Evolutionary conservation across 2,797 vertebrate genomes (phyloP).

Genomic region (Craterocephalus amniculus): DNA sequence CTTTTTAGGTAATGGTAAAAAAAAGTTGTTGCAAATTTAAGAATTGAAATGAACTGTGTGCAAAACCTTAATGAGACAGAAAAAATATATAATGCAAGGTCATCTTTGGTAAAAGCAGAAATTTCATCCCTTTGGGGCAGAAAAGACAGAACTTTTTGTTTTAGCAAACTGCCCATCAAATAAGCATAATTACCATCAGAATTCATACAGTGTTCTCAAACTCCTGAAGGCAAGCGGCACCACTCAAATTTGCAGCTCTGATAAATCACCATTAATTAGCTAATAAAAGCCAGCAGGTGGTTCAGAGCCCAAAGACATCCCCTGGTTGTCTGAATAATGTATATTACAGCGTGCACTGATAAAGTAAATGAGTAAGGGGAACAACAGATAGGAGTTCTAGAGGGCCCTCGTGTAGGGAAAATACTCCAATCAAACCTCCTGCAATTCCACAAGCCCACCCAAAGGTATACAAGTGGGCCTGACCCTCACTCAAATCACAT

Average conservation of each 20-base stretch:
- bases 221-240: slow-evolving; percentile 92
- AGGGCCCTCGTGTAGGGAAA: slow-evolving; percentile 75
- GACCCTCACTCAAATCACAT: slow-evolving; percentile 81
- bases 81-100: slow-evolving; percentile 74
- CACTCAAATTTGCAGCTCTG: slow-evolving; percentile 93
- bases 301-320: slow-evolving; percentile 93
- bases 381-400: slow-evolving; percentile 82
- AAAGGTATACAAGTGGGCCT: slow-evolving; percentile 86
- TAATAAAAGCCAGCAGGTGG: slow-evolving; percentile 98
- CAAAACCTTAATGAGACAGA: slow-evolving; percentile 76
- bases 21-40: slow-evolving; percentile 60
- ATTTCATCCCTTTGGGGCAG: slow-evolving; percentile 83
- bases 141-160: slow-evolving; percentile 87
- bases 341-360: slow-evolving; percentile 87
- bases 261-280: slow-evolving; percentile 99
- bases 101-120: slow-evolving; percentile 77
- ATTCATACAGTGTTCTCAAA: slow-evolving; percentile 88
- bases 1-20: slow-evolving; percentile 59
- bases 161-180: slow-evolving; percentile 91
- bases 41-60: slow-evolving; percentile 70
- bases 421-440: slow-evolving; percentile 80
- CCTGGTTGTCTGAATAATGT: slow-evolving; percentile 95
- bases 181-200: slow-evolving; percentile 92
- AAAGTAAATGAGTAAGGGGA: slow-evolving; percentile 86
- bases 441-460: slow-evolving; percentile 81